Conservation (phyloP, 2,113 vertebrate species). For the Tupaia chinensis region DNA sequence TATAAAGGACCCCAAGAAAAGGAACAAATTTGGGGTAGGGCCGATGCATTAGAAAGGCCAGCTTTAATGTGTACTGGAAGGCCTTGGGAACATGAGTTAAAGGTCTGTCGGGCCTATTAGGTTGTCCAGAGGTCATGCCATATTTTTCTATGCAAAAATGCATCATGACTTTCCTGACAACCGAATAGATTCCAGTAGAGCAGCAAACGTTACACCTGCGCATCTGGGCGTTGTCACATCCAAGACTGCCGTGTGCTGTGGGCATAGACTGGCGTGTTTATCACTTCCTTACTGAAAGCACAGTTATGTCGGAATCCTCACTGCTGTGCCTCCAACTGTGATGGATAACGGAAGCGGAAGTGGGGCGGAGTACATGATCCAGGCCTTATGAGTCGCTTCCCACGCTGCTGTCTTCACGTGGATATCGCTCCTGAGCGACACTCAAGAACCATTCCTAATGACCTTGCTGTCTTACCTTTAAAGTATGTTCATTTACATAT, state of each 20-base stretch:
- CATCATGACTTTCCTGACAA: no score
- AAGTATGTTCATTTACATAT: conserved; percentile 13
- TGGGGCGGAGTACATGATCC: neutral
- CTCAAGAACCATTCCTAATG: neutral
- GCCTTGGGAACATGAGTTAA: neutral
- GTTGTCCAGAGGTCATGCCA: no score
- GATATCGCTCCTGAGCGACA: neutral
- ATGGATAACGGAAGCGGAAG: neutral
- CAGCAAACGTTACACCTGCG: neutral
- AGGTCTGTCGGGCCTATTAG: no score
- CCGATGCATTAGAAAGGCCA: neutral
- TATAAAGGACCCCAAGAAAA: neutral
- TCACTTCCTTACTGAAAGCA: neutral
- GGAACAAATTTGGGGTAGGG: neutral
- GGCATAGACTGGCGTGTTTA: neutral
- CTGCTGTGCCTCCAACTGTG: neutral
- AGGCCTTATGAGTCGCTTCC: neutral
- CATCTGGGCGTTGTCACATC: neutral
- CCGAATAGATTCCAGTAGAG: neutral
- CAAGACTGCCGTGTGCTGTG: neutral
- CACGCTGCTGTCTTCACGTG: neutral
- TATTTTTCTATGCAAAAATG: no score
- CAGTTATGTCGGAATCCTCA: neutral
- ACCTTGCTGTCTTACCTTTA: conserved; percentile 8
- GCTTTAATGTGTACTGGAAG: neutral